A percentile compares a stretch with the other conserved stretches of the same genome.
These are phyloP conservation scores for Heliconius eleuchia DNA, from an alignment of 1,140 invertebrate species.

Conservation along the genomic window DNA sequence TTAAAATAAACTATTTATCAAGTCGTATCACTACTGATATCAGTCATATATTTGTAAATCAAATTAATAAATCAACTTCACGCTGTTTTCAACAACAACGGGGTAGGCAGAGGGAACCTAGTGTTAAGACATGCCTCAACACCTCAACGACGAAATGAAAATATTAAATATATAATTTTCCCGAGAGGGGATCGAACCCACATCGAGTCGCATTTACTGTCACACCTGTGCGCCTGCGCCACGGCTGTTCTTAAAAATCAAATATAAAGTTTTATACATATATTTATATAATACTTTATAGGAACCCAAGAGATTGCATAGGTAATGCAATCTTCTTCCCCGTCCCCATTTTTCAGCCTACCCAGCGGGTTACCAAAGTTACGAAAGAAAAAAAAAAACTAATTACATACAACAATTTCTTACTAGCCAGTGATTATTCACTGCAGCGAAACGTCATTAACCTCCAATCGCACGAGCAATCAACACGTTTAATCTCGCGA, in stretches of 20 bases:
- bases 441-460: conserved; percentile 23
- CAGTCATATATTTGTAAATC: neutral
- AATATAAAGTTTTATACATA: neutral
- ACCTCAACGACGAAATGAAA: too few relatives aligned
- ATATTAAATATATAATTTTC: too few relatives aligned
- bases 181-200: too few relatives aligned
- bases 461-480: conserved; percentile 27
- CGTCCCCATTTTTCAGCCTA: neutral
- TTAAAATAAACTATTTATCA: neutral
- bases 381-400: neutral
- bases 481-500: conserved; percentile 29
- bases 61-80: too few relatives aligned
- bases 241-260: too few relatives aligned
- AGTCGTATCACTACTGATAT: neutral
- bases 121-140: too few relatives aligned
- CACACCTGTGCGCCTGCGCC: too few relatives aligned
- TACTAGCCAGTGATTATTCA: conserved; percentile 20
- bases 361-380: neutral
- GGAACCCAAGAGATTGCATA: neutral
- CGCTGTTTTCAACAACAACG: too few relatives aligned
- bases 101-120: too few relatives aligned
- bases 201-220: too few relatives aligned
- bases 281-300: neutral
- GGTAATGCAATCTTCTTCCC: neutral
- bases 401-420: neutral